phyloP scores from a whole-genome alignment of 2,113 vertebrate species.

The Eublepharis macularius region DNA sequence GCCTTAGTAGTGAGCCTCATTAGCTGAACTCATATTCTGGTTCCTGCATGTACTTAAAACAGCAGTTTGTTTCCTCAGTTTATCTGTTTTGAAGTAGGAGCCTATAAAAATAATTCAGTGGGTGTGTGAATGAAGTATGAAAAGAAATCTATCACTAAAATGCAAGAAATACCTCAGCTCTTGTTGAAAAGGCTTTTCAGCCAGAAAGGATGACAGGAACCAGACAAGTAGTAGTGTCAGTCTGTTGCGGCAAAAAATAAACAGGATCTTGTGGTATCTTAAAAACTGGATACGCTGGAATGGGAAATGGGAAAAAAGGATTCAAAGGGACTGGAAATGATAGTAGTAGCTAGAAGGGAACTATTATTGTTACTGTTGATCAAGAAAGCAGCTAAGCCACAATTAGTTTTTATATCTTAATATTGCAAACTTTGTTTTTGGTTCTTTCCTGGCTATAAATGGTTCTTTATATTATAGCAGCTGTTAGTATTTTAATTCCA shows the following conservation, averaged over 20 bases:
- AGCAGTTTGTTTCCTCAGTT: neutral
- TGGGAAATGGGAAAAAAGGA: neutral
- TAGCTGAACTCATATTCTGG: slow-evolving; percentile 17
- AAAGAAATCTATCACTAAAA: neutral
- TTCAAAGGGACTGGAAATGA: neutral
- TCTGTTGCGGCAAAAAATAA: neutral
- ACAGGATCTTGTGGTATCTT: too few relatives aligned
- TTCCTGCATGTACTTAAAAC: slow-evolving; percentile 17
- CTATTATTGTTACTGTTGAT: neutral
- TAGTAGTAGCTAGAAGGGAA: slow-evolving; percentile 13
- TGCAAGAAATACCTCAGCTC: neutral
- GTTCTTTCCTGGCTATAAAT: neutral
- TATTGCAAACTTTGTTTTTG: neutral
- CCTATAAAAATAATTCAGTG: slow-evolving; percentile 21
- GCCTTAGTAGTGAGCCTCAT: neutral
- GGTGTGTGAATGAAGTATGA: neutral
- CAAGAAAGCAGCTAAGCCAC: neutral
- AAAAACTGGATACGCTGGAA: too few relatives aligned
- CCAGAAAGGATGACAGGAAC: neutral
- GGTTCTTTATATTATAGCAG: neutral
- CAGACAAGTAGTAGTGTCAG: neutral
- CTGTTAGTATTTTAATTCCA: slow-evolving; percentile 6
- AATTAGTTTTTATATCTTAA: slow-evolving; percentile 22
- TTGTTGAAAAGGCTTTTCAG: slow-evolving; percentile 11
- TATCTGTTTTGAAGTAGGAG: slow-evolving; percentile 17